Evolutionary conservation across 2,888 invertebrate species (phyloP).

Genomic region (Folsomia manolachei): DNA sequence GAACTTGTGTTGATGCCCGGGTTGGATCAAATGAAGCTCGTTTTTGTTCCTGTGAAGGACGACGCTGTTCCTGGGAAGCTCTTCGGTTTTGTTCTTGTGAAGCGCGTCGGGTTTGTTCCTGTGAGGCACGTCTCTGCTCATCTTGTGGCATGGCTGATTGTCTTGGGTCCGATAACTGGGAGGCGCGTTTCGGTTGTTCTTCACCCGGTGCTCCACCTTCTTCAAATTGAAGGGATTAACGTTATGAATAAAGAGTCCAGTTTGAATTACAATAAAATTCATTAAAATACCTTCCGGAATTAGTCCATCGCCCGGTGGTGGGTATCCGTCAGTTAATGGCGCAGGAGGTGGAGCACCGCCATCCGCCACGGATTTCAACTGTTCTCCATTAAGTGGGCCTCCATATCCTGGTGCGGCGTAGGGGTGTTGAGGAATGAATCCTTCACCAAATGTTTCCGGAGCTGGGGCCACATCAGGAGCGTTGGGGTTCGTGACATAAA

Average conservation of each 20-base stretch:
- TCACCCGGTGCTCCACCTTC: too few species aligned
- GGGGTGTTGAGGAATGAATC: conserved; percentile 31
- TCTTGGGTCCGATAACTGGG: too few species aligned
- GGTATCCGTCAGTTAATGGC: not conserved
- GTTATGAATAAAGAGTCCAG: too few species aligned
- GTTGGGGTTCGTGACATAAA: conserved; percentile 3
- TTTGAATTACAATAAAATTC: too few species aligned
- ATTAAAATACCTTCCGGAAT: not conserved
- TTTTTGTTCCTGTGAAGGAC: too few species aligned
- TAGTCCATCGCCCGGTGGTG: not conserved
- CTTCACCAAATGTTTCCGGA: conserved; percentile 25
- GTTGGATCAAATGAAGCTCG: too few species aligned
- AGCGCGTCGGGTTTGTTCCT: too few species aligned
- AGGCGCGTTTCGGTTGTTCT: too few species aligned
- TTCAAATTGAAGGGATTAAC: too few species aligned
- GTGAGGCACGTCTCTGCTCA: not conserved
- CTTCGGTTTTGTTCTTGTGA: too few species aligned
- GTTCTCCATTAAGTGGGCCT: conserved; percentile 29
- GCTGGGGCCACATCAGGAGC: conserved; percentile 24
- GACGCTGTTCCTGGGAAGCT: too few species aligned
- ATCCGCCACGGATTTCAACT: not conserved
- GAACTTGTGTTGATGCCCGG: not conserved
- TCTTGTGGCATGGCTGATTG: not conserved
- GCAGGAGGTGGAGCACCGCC: not conserved
- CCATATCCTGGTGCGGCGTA: conserved; percentile 39